A percentile compares a stretch with the other conserved stretches of the same genome.
Evolutionary conservation across 2,888 invertebrate genomes (phyloP).

Genomic region (Drosophila seclusa): DNA sequence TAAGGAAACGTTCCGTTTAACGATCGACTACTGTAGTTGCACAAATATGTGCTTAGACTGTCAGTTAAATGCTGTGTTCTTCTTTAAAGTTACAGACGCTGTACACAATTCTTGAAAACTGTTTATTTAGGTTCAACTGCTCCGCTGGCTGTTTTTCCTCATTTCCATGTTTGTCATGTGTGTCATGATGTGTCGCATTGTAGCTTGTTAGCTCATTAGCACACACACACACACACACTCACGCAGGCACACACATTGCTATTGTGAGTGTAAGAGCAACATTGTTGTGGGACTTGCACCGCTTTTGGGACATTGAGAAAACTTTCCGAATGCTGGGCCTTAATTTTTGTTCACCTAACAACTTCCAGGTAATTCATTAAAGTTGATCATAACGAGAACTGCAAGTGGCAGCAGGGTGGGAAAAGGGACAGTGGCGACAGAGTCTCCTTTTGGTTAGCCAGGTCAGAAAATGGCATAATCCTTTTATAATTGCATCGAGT

Average conservation of each 20-base stretch:
- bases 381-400: constrained; percentile 56
- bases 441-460: neutral
- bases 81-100: neutral
- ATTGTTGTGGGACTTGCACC: constrained; percentile 16
- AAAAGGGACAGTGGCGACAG: constrained; percentile 4
- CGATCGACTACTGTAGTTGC: constrained; percentile 4
- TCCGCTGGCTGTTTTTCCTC: constrained; percentile 1
- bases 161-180: constrained; percentile 5
- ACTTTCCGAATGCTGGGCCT: constrained; percentile 22
- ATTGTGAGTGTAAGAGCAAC: constrained; percentile 11
- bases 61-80: neutral
- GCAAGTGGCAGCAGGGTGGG: constrained; percentile 33
- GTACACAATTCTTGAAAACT: constrained; percentile 20
- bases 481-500: constrained; percentile 78
- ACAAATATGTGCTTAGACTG: neutral
- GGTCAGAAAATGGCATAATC: constrained; percentile 66
- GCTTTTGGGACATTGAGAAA: constrained; percentile 2
- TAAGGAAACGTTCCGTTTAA: neutral
- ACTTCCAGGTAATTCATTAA: constrained; percentile 78
- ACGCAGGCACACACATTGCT: neutral
- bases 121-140: constrained; percentile 12
- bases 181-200: constrained; percentile 24
- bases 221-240: neutral
- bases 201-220: constrained; percentile 38
- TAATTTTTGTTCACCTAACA: constrained; percentile 31